These are phyloP conservation scores for Leptothorax acervorum DNA, from an alignment of 2,888 invertebrate genomes.

Conservation along the genomic window DNA sequence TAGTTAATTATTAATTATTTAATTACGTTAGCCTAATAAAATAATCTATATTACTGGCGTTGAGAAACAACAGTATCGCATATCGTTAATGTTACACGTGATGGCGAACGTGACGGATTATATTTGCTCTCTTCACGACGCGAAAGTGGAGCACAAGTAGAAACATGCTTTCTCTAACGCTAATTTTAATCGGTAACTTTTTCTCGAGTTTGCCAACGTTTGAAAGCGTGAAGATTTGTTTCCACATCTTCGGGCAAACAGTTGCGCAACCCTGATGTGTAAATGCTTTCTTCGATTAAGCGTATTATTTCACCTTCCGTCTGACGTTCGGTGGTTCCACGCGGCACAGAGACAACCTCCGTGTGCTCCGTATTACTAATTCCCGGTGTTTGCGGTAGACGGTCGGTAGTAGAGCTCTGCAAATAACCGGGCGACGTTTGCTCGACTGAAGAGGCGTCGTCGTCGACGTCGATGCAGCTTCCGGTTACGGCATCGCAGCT, in stretches of 20 bases:
- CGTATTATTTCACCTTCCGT: conserved; percentile 45
- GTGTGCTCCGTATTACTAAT: conserved; percentile 2
- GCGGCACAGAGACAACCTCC: conserved; percentile 3
- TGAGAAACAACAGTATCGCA: neutral
- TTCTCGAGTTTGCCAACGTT: neutral
- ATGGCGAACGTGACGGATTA: neutral
- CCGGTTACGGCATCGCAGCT: conserved; percentile 87
- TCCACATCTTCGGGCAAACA: neutral
- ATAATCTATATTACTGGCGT: neutral
- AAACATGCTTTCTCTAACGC: neutral
- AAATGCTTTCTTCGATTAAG: conserved; percentile 19
- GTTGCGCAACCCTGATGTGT: conserved; percentile 16
- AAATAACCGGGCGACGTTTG: conserved; percentile 19
- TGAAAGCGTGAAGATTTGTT: conserved; percentile 1
- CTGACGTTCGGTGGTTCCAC: conserved; percentile 33
- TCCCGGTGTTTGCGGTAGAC: conserved; percentile 18
- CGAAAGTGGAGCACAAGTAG: neutral
- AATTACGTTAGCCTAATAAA: neutral
- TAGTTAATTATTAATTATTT: neutral
- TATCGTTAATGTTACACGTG: neutral
- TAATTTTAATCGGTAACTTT: neutral
- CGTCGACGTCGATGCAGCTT: conserved; percentile 85
- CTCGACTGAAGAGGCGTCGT: conserved; percentile 5
- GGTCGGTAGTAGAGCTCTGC: conserved; percentile 17
- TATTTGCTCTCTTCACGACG: neutral